These are phyloP conservation scores for Escarpia spicata DNA, from an alignment of 2,888 invertebrate species.

Conservation along the genomic window DNA sequence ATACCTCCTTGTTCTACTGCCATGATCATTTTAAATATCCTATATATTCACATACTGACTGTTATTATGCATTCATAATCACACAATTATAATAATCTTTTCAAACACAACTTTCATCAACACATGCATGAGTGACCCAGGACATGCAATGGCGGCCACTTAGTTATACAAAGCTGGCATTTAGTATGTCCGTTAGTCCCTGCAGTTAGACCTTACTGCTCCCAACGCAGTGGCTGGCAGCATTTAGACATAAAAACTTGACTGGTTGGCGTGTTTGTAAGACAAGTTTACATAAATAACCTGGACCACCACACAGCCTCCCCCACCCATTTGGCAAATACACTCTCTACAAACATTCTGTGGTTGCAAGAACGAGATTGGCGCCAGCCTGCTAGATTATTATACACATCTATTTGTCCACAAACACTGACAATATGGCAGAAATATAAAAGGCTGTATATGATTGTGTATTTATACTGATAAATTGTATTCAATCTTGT, in stretches of 20 bases:
- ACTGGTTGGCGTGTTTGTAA: not conserved
- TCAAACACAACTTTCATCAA: not conserved
- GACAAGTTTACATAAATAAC: slow-evolving; percentile 12
- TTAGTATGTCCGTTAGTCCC: not conserved
- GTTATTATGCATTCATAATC: not conserved
- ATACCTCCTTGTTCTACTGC: not conserved
- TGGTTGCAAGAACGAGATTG: not conserved
- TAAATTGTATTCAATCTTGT: too few relatives aligned
- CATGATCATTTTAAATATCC: not conserved
- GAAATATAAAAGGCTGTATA: not conserved
- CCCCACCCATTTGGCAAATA: not conserved
- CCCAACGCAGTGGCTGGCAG: not conserved
- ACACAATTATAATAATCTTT: not conserved
- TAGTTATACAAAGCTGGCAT: not conserved
- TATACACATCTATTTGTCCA: not conserved
- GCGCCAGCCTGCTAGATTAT: not conserved
- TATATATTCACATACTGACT: not conserved
- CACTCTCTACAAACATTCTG: not conserved
- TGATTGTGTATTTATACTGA: not conserved
- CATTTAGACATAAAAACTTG: not conserved
- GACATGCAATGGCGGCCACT: not conserved
- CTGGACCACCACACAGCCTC: not conserved
- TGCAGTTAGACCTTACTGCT: not conserved
- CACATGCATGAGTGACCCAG: not conserved
- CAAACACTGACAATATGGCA: not conserved